phyloP scores from a whole-genome alignment of 2,888 invertebrate species.

The Sthenelais limicola region DNA sequence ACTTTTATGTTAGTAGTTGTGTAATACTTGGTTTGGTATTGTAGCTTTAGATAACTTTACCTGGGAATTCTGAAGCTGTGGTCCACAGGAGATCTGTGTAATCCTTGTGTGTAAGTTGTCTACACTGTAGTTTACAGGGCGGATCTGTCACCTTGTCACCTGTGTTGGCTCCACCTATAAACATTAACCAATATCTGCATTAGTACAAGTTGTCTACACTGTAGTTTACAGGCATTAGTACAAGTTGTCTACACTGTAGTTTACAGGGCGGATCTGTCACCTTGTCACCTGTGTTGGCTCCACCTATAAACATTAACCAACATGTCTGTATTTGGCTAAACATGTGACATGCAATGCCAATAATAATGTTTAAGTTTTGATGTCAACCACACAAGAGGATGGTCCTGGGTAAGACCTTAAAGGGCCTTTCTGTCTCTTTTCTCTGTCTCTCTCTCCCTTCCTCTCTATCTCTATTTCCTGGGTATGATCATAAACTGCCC shows the following conservation, averaged over 20 bases:
- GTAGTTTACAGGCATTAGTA: constrained; percentile 70
- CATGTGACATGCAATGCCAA: no score
- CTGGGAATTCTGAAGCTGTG: constrained; percentile 94
- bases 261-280: constrained; percentile 59
- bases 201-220: constrained; percentile 77
- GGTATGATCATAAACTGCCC: no score
- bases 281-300: constrained; percentile 8
- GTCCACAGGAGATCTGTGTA: constrained; percentile 95
- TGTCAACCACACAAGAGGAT: no score
- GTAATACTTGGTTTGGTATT: no score
- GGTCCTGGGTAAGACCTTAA: no score
- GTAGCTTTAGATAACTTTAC: constrained; percentile 70
- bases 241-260: constrained; percentile 76
- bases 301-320: constrained; percentile 28
- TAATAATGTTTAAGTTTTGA: no score
- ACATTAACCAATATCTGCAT: no score
- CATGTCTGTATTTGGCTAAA: no score
- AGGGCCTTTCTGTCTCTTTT: no score
- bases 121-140: constrained; percentile 72
- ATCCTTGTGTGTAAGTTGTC: constrained; percentile 84
- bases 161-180: constrained; percentile 22
- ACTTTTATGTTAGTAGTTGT: no score
- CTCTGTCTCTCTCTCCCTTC: no score
- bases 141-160: constrained; percentile 45
- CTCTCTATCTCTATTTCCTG: no score